These are phyloP conservation scores for Diabrotica undecimpunctata DNA, from an alignment of 1,140 invertebrate species.

Conservation along the genomic window DNA sequence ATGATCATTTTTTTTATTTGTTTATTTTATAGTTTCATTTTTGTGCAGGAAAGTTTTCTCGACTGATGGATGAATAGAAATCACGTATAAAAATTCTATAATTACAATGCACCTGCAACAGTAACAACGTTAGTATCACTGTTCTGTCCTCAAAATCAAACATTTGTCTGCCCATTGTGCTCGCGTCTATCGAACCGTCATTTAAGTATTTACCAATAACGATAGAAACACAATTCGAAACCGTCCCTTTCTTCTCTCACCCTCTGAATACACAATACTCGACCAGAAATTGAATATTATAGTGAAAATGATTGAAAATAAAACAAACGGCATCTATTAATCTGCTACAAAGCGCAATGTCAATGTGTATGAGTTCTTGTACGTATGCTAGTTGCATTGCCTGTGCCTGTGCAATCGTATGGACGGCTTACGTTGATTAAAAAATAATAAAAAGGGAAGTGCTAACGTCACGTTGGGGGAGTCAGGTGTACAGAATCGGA, in stretches of 20 bases:
- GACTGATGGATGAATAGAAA: too few species aligned
- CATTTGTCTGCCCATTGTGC: background rate
- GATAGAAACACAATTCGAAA: constrained; percentile 8
- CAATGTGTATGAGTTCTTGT: constrained; percentile 3
- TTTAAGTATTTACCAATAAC: constrained; percentile 13
- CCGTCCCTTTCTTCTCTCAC: background rate
- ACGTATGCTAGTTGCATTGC: constrained; percentile 1
- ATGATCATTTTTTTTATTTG: too few species aligned
- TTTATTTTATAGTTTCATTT: too few species aligned
- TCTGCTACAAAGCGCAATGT: constrained; percentile 19
- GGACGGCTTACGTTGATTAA: constrained; percentile 31
- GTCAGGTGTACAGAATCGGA: constrained; percentile 9
- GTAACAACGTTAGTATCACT: too few species aligned
- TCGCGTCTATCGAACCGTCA: constrained; percentile 5
- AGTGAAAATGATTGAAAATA: constrained; percentile 27
- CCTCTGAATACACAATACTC: background rate
- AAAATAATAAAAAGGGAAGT: constrained; percentile 36
- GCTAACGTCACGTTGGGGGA: constrained; percentile 22
- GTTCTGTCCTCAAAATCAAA: background rate
- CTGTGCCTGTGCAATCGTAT: constrained; percentile 6
- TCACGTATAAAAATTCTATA: too few species aligned
- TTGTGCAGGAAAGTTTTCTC: too few species aligned
- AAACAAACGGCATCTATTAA: constrained; percentile 35
- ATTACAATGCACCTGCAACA: too few species aligned
- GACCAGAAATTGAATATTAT: constrained; percentile 16